Conservation (phyloP, 2,888 invertebrate species). For the Mechanitis messenoides region DNA sequence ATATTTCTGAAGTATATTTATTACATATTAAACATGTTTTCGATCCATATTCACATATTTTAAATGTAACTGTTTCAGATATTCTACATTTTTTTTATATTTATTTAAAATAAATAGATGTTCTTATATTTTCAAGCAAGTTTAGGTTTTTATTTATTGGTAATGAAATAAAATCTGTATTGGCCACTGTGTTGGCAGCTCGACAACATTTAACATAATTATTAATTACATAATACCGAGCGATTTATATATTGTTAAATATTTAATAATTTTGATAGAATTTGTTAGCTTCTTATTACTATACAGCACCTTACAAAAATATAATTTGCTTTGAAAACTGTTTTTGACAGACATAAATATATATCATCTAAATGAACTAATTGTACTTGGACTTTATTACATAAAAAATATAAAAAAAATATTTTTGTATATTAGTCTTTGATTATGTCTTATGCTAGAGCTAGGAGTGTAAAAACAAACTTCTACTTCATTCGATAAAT, state of each 20-base stretch:
- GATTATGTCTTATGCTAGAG: slow-evolving; percentile 2
- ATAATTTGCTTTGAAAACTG: slow-evolving; percentile 27
- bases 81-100: too few relatives aligned
- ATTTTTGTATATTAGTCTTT: not conserved
- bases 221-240: not conserved
- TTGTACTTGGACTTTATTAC: slow-evolving; percentile 56
- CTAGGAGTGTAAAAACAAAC: too few relatives aligned
- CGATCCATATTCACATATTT: too few relatives aligned
- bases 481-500: too few relatives aligned
- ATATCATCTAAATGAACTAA: slow-evolving; percentile 46
- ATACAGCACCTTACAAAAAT: slow-evolving; percentile 36
- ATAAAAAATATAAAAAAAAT: slow-evolving; percentile 29
- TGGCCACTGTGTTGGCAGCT: slow-evolving; percentile 2
- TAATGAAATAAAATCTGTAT: not conserved
- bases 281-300: slow-evolving; percentile 14
- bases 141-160: too few relatives aligned
- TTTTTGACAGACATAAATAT: slow-evolving; percentile 37
- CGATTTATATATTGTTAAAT: slow-evolving; percentile 4
- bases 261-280: slow-evolving; percentile 7
- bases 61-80: too few relatives aligned
- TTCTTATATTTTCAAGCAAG: too few relatives aligned
- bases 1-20: too few relatives aligned
- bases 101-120: too few relatives aligned
- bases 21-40: too few relatives aligned
- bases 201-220: not conserved